Conservation (phyloP, 2,888 invertebrate species). For the Atherix ibis region DNA sequence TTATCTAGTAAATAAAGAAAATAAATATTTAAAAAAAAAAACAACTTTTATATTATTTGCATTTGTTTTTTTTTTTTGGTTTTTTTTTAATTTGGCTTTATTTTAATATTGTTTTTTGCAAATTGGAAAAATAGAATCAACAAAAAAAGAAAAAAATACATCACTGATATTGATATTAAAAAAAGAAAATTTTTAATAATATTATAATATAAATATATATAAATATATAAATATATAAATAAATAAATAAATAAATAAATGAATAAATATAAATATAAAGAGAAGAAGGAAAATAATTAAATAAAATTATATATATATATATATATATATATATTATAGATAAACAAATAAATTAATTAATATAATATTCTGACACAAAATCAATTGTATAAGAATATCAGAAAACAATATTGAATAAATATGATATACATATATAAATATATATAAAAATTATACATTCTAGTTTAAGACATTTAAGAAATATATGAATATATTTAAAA, state of each 20-base stretch:
- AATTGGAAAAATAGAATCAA: not conserved
- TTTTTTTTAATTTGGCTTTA: not conserved
- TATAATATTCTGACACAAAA: slow-evolving; percentile 4
- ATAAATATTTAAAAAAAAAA: slow-evolving; percentile 5
- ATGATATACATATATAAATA: slow-evolving; percentile 6
- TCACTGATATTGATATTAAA: not conserved
- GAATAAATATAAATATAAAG: not conserved
- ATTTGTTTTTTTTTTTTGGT: not conserved
- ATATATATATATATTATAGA: slow-evolving; percentile 3
- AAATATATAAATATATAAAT: not conserved
- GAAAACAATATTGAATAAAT: too few relatives aligned
- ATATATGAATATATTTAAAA: too few relatives aligned
- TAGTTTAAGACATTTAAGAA: slow-evolving; percentile 1
- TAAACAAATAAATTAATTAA: slow-evolving; percentile 2
- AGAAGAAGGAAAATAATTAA: not conserved
- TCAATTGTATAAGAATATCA: slow-evolving; percentile 6
- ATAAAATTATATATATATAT: slow-evolving; percentile 4
- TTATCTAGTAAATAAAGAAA: slow-evolving; percentile 2
- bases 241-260: not conserved
- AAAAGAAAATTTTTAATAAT: not conserved
- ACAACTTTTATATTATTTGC: too few relatives aligned
- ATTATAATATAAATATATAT: not conserved
- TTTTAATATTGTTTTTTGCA: not conserved
- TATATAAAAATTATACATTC: slow-evolving; percentile 2
- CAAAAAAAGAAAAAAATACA: not conserved